Base-by-base conservation (phyloP, 2,888 invertebrate genomes). In the Unio pictorum region DNA sequence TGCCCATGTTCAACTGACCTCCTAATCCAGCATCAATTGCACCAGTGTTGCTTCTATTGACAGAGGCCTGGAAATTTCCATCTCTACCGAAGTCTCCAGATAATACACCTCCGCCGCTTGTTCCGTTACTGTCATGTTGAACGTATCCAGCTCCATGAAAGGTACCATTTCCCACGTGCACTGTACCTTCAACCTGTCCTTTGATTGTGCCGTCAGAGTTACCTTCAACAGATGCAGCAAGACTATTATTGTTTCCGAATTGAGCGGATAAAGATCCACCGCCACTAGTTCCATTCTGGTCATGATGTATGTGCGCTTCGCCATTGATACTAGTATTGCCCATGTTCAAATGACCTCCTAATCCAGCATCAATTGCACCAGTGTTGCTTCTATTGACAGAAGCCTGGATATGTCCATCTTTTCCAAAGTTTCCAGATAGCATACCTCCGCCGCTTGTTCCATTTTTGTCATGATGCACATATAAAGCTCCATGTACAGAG, bases 281-380 rank as follows among this genome's bases (percentile, higher is more conserved):
- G 1, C 61, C 61, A 23, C 61, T 61, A 18, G 61, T 61, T 18
- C 61, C 61, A 61, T 61, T 61, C 18, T 61, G n/a, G 61, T 61
- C 61, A 61, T 61, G 61, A 26, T 61, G 61, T 61, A 61, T 1
- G 61, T 30, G 54, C 5, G 45, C 63, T 20, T 18, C 63, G 15
- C 63, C 63, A 0, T 26, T 1, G 20, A 63, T 30, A 20, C 45
- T 63, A n/a, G 63, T 34, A 23, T 63, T 63, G 1, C 20, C 34
- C 0, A 63, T 63, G 30, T 63, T 17, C 23, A 23, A 15, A 7
- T 18, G 17, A 20, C 63, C 63, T 18, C 34, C 34, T 7, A 63
- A 5, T 8, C 63, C 63, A 45, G 63, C 63, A 4, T 63, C 63
- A 8, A 63, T 63, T 17, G 63, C 23, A 20, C 63, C 63, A 63